A percentile compares a stretch with the other conserved stretches of the same genome.
These are phyloP conservation scores for Dasyornis broadbenti DNA, from an alignment of 2,113 vertebrate species.

Conservation along the genomic window DNA sequence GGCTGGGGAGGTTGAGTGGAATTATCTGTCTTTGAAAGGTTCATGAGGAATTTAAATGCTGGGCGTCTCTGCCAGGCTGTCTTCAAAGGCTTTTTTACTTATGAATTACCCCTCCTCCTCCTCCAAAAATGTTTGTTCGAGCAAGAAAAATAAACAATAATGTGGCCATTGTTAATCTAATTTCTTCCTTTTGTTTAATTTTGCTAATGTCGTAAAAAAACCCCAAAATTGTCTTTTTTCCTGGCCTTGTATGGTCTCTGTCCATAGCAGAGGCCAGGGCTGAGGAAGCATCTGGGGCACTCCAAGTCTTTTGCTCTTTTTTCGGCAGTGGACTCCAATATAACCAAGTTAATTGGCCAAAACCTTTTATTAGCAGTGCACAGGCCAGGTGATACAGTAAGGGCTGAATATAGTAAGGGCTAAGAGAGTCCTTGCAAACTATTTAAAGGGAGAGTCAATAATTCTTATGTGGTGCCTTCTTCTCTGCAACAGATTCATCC, in stretches of 20 bases:
- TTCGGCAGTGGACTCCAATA: neutral
- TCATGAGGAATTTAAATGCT: neutral
- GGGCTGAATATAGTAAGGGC: neutral
- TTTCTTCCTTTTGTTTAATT: neutral
- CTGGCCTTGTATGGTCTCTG: neutral
- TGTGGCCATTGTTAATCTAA: neutral
- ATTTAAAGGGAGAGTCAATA: neutral
- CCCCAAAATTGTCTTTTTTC: neutral
- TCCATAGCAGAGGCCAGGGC: neutral
- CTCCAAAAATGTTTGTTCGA: neutral
- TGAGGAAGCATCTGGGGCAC: neutral
- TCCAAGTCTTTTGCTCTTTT: neutral
- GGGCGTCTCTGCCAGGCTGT: accelerated
- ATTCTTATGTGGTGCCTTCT: neutral
- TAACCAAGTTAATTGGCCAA: neutral
- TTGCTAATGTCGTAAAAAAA: neutral
- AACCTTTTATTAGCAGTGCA: neutral
- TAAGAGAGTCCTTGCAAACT: neutral
- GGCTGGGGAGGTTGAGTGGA: neutral
- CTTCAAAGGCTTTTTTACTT: neutral
- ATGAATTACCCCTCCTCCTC: neutral
- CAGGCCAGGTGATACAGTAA: neutral
- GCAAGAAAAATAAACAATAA: neutral
- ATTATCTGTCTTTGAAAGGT: neutral
- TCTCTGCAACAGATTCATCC: neutral